Evolutionary conservation across 2,113 vertebrate genomes (phyloP).

Genomic region (Pithys albifrons): DNA sequence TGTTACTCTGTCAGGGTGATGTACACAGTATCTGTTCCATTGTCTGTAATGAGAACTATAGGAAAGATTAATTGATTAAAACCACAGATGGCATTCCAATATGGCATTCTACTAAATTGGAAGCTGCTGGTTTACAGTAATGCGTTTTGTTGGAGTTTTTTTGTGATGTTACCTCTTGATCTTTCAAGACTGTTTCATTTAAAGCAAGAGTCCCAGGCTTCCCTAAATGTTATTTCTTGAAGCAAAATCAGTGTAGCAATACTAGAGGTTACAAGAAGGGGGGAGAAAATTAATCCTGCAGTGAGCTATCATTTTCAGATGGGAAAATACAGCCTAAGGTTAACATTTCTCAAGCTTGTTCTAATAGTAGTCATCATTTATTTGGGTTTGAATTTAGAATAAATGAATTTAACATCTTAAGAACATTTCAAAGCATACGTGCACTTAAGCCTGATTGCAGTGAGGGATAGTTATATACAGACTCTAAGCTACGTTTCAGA

Average conservation of each 20-base stretch:
- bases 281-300: neutral
- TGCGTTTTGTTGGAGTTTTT: rapidly evolving
- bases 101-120: neutral
- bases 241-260: neutral
- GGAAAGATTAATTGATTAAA: neutral
- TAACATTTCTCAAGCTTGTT: neutral
- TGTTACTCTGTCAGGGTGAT: neutral
- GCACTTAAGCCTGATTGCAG: neutral
- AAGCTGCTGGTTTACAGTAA: neutral
- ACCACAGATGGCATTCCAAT: neutral
- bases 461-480: neutral
- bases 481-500: neutral
- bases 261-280: neutral
- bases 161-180: neutral
- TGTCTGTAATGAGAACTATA: neutral
- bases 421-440: neutral
- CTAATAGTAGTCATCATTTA: neutral
- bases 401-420: neutral
- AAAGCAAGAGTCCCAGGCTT: neutral
- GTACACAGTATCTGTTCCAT: neutral
- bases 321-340: neutral
- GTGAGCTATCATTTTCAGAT: neutral
- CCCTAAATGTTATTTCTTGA: neutral
- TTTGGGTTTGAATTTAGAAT: neutral
- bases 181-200: neutral